phyloP scores from a whole-genome alignment of 2,797 vertebrate genomes.

The Siniperca undulata region DNA sequence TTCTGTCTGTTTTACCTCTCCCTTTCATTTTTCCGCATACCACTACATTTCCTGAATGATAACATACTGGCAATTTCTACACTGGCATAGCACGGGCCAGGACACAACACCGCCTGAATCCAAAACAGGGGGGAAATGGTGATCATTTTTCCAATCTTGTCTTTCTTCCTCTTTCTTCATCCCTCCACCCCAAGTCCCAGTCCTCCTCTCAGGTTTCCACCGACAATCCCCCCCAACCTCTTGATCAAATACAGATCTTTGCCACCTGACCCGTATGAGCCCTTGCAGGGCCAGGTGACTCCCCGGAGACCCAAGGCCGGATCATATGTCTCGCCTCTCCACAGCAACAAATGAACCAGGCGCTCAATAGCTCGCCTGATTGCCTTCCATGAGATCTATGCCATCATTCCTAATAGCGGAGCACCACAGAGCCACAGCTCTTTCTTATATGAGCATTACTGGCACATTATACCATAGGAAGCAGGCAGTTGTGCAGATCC shows the following conservation, averaged over 20 bases:
- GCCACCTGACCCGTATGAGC: slow-evolving; percentile 74
- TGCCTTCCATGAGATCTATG: slow-evolving; percentile 52
- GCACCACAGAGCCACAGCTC: slow-evolving; percentile 19
- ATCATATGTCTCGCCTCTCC: slow-evolving; percentile 75
- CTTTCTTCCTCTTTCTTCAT: slow-evolving; percentile 44
- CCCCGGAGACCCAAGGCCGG: slow-evolving; percentile 53
- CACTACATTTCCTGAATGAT: slow-evolving; percentile 78
- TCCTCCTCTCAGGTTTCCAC: slow-evolving; percentile 64
- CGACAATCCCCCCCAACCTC: slow-evolving; percentile 21
- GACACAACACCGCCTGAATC: slow-evolving; percentile 62
- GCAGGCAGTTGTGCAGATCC: slow-evolving; percentile 26
- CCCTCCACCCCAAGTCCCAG: slow-evolving; percentile 41
- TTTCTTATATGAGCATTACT: slow-evolving; percentile 42
- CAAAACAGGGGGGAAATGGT: slow-evolving; percentile 43
- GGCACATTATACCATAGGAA: slow-evolving; percentile 23
- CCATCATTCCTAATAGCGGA: slow-evolving; percentile 33
- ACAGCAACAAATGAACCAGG: slow-evolving; percentile 75
- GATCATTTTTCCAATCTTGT: slow-evolving; percentile 45
- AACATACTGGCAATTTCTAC: slow-evolving; percentile 71
- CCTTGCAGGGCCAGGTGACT: slow-evolving; percentile 49
- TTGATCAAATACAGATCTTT: slow-evolving; percentile 79
- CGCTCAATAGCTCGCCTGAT: slow-evolving; percentile 49
- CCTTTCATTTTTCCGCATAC: slow-evolving; percentile 73
- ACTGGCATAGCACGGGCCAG: slow-evolving; percentile 44
- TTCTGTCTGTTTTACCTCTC: slow-evolving; percentile 73